A percentile compares a stretch with the other conserved stretches of the same genome.
Evolutionary conservation across 2,797 vertebrate genomes (phyloP).

Genomic region (Eulemur albifrons): DNA sequence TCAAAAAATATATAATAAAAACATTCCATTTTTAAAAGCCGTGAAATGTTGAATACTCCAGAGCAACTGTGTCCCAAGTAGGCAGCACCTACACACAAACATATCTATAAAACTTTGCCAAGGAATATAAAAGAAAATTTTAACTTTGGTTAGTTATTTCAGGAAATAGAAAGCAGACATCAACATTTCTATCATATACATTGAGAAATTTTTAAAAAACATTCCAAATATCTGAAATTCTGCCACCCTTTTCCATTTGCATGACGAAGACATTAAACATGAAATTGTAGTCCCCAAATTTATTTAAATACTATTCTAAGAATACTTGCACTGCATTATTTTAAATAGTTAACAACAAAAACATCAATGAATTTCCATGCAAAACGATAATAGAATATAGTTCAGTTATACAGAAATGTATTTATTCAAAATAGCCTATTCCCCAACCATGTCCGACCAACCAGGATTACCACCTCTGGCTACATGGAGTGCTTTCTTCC

Average conservation of each 20-base stretch:
- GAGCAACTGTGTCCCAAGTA: not conserved
- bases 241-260: not conserved
- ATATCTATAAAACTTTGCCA: not conserved
- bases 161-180: not conserved
- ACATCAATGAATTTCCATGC: not conserved
- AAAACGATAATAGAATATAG: not conserved
- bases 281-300: not conserved
- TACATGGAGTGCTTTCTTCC: not conserved
- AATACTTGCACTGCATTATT: not conserved
- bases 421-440: not conserved
- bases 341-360: constrained; percentile 18
- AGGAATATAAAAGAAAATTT: not conserved
- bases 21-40: not conserved
- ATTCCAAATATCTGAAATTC: constrained; percentile 10
- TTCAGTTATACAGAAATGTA: not conserved
- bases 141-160: constrained; percentile 19
- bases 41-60: not conserved
- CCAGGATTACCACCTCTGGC: not conserved
- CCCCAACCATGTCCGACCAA: not conserved
- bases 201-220: not conserved
- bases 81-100: not conserved
- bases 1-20: not conserved
- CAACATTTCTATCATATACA: not conserved
- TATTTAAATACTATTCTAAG: not conserved
- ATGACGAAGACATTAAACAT: not conserved